Evolutionary conservation across 2,113 vertebrate genomes (phyloP).

Genomic region (Xyliphius kryptos): DNA sequence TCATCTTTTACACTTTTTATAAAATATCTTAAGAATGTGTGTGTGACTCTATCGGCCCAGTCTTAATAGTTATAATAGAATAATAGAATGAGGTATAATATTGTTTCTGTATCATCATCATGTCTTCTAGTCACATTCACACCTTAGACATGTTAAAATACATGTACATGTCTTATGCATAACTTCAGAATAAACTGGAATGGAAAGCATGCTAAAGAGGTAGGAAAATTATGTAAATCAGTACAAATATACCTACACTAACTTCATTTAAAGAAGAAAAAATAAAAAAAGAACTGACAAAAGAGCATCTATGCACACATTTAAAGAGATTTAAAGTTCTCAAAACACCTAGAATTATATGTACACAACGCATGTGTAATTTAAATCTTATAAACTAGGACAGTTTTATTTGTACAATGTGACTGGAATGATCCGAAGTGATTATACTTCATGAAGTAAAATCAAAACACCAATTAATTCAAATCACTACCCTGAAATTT

Average conservation of each 20-base stretch:
- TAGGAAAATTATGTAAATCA: constrained; percentile 10
- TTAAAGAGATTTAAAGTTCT: not conserved
- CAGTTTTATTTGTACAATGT: no score
- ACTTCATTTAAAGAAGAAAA: constrained; percentile 16
- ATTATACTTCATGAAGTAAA: no score
- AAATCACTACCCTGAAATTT: no score
- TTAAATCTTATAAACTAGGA: not conserved
- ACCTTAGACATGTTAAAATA: not conserved
- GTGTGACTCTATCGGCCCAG: not conserved
- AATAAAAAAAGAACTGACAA: not conserved
- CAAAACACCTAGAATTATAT: constrained; percentile 7
- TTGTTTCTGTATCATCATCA: not conserved
- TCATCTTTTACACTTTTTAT: no score
- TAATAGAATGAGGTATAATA: not conserved
- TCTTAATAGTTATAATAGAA: not conserved
- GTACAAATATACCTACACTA: not conserved
- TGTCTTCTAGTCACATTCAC: not conserved
- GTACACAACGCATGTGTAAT: not conserved
- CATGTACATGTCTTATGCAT: not conserved
- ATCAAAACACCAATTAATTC: no score
- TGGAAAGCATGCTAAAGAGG: not conserved
- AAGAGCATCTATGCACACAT: constrained; percentile 16
- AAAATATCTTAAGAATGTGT: not conserved
- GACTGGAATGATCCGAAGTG: no score
- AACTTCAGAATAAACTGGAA: not conserved